phyloP scores from a whole-genome alignment of 2,797 vertebrate species.

The Mareca strepera region DNA sequence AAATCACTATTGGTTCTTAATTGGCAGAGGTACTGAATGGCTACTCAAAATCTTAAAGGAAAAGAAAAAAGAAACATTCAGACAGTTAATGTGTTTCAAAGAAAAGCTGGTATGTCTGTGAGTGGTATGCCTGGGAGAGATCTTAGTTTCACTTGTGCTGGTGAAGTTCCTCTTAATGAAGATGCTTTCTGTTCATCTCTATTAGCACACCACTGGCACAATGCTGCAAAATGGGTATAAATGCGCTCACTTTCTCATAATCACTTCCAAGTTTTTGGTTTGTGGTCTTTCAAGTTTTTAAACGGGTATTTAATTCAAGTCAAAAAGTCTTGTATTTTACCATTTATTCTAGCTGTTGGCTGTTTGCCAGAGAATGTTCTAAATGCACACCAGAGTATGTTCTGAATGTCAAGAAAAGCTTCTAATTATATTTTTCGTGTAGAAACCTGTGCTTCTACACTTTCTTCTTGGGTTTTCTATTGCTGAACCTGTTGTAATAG shows the following conservation, averaged over 20 bases:
- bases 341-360: neutral
- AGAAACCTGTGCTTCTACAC: neutral
- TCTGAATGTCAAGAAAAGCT: neutral
- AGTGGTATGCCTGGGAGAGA: neutral
- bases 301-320: fast-evolving
- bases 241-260: neutral
- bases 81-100: neutral
- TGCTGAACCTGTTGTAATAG: neutral
- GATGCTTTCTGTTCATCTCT: neutral
- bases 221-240: neutral
- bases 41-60: neutral
- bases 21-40: neutral
- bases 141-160: neutral
- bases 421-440: neutral
- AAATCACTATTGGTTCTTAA: neutral
- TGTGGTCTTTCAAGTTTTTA: neutral
- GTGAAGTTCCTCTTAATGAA: neutral
- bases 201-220: neutral
- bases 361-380: neutral
- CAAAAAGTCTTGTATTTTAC: neutral
- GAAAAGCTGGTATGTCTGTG: neutral
- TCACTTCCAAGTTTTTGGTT: neutral
- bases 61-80: neutral
- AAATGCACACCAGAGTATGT: neutral
- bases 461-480: neutral